Evolutionary conservation across 2,113 vertebrate species (phyloP).

Genomic region (Onychostoma macrolepis): DNA sequence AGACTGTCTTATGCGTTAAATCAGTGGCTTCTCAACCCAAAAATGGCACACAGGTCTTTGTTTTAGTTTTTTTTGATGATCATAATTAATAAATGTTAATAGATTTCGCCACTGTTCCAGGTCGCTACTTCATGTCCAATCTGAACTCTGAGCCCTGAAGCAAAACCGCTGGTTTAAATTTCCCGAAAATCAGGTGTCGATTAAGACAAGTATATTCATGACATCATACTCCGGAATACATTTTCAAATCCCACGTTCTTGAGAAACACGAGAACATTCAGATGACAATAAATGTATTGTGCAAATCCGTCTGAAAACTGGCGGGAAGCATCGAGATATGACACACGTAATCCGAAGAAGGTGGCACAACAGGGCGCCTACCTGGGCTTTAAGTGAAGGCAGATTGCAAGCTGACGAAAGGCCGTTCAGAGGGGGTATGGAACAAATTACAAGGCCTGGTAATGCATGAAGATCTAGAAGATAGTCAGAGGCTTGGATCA

Average conservation of each 20-base stretch:
- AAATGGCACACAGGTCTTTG: neutral
- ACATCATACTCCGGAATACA: neutral
- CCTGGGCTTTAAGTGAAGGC: slow-evolving; percentile 69
- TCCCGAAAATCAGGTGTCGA: slow-evolving; percentile 10
- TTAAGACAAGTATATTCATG: slow-evolving; percentile 15
- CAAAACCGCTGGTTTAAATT: slow-evolving; percentile 4
- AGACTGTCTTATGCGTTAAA: slow-evolving; percentile 9
- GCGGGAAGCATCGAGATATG: neutral
- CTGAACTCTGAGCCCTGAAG: neutral
- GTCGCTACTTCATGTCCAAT: neutral
- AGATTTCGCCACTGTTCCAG: neutral
- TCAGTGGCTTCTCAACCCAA: neutral
- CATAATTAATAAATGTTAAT: neutral
- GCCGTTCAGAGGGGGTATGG: slow-evolving; percentile 66
- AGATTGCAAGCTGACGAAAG: slow-evolving; percentile 65
- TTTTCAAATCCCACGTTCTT: neutral
- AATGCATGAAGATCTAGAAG: slow-evolving; percentile 70
- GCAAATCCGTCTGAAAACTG: neutral
- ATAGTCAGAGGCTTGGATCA: slow-evolving; percentile 73
- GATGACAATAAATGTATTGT: neutral
- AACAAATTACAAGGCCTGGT: slow-evolving; percentile 71
- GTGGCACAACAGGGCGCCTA: slow-evolving; percentile 57
- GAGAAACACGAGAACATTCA: neutral
- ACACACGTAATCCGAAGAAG: slow-evolving; percentile 20
- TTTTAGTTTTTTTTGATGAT: neutral